A percentile compares a stretch with the other conserved stretches of the same genome.
Evolutionary conservation across 2,888 invertebrate genomes (phyloP).

Genomic region (Smittia aterrima): DNA sequence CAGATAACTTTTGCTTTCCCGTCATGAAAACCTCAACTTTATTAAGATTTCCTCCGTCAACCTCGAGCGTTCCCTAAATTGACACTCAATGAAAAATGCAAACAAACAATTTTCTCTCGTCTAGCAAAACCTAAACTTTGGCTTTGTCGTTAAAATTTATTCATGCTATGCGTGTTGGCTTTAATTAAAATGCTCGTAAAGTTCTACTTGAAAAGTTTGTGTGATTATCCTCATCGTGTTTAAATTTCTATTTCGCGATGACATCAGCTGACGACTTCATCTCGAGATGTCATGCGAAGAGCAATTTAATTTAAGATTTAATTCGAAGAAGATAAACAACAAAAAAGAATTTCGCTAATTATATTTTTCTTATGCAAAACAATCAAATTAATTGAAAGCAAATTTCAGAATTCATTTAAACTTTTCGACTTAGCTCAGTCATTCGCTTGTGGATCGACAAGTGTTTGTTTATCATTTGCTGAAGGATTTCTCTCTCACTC

Average conservation of each 20-base stretch:
- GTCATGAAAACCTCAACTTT: too few relatives aligned
- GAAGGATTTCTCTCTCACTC: not conserved
- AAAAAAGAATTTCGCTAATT: not conserved
- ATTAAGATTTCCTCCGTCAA: too few relatives aligned
- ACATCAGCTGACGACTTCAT: too few relatives aligned
- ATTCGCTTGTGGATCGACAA: not conserved
- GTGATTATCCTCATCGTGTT: too few relatives aligned
- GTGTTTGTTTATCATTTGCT: slow-evolving; percentile 22
- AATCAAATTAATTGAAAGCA: not conserved
- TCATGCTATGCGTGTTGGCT: not conserved
- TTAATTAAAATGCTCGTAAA: slow-evolving; percentile 2
- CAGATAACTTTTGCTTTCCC: too few relatives aligned
- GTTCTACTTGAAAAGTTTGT: not conserved
- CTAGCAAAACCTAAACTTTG: too few relatives aligned
- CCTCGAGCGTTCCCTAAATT: too few relatives aligned
- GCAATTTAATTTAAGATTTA: not conserved
- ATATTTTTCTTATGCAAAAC: not conserved
- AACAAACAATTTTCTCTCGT: too few relatives aligned
- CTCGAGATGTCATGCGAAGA: not conserved
- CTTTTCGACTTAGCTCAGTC: not conserved
- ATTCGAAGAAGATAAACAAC: not conserved
- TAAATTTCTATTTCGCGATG: not conserved
- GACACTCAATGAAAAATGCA: too few relatives aligned
- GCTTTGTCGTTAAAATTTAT: too few relatives aligned
- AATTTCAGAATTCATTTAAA: not conserved